A percentile compares a stretch with the other conserved stretches of the same genome.
phyloP scores from a whole-genome alignment of 2,888 invertebrate genomes.

The Lasiommata megera region DNA sequence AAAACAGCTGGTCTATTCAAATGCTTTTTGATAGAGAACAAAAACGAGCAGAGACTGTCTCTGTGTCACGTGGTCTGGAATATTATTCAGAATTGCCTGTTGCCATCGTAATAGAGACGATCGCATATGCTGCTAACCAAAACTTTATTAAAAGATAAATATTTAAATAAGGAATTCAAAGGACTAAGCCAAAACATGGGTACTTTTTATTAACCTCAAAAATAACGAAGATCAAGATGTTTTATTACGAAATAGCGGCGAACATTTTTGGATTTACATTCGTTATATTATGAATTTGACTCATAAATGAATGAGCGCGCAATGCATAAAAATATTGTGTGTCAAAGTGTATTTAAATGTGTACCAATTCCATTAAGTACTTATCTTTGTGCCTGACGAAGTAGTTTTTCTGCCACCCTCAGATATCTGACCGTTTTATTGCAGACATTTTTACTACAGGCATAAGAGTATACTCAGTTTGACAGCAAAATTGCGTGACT shows the following conservation, averaged over 20 bases:
- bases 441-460: not conserved
- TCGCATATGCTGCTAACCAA: not conserved
- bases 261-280: too few relatives aligned
- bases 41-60: conserved; percentile 34
- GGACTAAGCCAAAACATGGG: too few relatives aligned
- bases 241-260: too few relatives aligned
- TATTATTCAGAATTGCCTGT: conserved; percentile 25
- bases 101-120: conserved; percentile 20
- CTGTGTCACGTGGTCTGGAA: conserved; percentile 60
- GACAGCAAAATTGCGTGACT: conserved; percentile 9
- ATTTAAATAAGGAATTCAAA: too few relatives aligned
- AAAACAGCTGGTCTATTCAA: conserved; percentile 76
- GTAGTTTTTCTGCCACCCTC: not conserved
- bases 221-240: too few relatives aligned
- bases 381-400: not conserved
- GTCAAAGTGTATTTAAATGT: too few relatives aligned
- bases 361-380: too few relatives aligned
- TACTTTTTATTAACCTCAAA: too few relatives aligned
- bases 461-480: conserved; percentile 1
- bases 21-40: conserved; percentile 39
- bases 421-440: not conserved
- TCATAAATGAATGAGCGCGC: too few relatives aligned
- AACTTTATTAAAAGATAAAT: too few relatives aligned
- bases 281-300: too few relatives aligned
- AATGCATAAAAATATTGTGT: too few relatives aligned